Evolutionary conservation across 37 sponge, comb jelly and placozoan species (phyloP).

Genomic region (Ianthella basta): DNA sequence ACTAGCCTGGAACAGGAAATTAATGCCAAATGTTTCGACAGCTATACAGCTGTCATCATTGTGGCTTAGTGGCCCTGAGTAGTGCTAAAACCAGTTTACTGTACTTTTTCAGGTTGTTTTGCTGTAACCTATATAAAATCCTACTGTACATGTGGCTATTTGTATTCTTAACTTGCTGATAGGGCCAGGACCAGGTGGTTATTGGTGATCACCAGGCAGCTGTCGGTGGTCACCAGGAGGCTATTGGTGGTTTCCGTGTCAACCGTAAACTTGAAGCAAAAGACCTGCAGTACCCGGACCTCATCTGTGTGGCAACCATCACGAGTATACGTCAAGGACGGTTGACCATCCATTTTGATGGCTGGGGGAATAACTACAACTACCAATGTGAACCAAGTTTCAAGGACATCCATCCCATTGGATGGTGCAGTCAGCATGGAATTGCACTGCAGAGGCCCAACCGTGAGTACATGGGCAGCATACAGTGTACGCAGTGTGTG

Average conservation of each 20-base stretch:
- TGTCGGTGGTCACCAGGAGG: neutral
- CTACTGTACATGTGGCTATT: too few relatives aligned
- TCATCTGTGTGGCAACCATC: slow-evolving; percentile 79
- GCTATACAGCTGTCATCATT: too few relatives aligned
- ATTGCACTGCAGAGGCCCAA: slow-evolving; percentile 31
- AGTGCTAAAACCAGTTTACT: too few relatives aligned
- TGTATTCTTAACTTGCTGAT: too few relatives aligned
- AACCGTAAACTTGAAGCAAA: slow-evolving; percentile 63
- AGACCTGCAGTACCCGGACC: slow-evolving; percentile 64
- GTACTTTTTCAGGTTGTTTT: too few relatives aligned
- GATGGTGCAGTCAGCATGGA: slow-evolving; percentile 50
- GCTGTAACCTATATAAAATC: too few relatives aligned
- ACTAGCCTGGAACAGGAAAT: too few relatives aligned
- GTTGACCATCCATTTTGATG: slow-evolving; percentile 85
- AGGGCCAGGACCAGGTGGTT: too few relatives aligned
- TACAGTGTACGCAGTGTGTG: neutral
- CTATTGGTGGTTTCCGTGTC: neutral
- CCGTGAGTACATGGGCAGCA: slow-evolving; percentile 5
- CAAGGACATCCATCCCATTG: slow-evolving; percentile 57
- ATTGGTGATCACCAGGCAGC: too few relatives aligned
- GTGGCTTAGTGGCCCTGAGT: too few relatives aligned
- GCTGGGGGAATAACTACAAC: slow-evolving; percentile 72
- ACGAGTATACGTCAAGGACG: slow-evolving; percentile 36
- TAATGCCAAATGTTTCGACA: too few relatives aligned
- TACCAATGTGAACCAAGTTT: slow-evolving; percentile 65